Evolutionary conservation across 2,888 invertebrate species (phyloP).

Genomic region (Eupeodes latifasciatus): DNA sequence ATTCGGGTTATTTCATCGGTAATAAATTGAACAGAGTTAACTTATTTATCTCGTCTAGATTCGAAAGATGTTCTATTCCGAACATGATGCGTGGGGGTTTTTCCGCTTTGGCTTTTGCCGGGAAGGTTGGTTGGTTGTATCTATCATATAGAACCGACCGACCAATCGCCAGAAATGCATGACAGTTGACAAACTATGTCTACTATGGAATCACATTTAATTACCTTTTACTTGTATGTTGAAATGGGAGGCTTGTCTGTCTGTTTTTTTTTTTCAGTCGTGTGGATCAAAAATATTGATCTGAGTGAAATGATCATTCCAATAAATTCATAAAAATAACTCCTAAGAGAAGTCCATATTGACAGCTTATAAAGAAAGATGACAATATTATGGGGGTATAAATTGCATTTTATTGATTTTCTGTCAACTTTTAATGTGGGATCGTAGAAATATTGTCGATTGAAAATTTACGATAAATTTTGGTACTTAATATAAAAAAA

Average conservation of each 20-base stretch:
- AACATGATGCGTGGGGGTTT: slow-evolving; percentile 55
- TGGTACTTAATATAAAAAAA: background rate
- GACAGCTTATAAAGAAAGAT: slow-evolving; percentile 21
- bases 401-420: slow-evolving; percentile 48
- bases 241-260: slow-evolving; percentile 32
- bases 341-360: slow-evolving; percentile 14
- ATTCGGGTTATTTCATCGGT: slow-evolving; percentile 62
- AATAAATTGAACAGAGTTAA: slow-evolving; percentile 63
- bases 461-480: slow-evolving; percentile 1
- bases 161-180: background rate
- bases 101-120: slow-evolving; percentile 22
- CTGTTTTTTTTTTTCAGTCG: background rate
- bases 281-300: background rate
- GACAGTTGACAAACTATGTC: slow-evolving; percentile 58
- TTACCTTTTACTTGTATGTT: slow-evolving; percentile 37
- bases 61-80: background rate
- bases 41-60: slow-evolving; percentile 20
- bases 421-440: slow-evolving; percentile 35
- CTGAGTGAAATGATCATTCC: slow-evolving; percentile 24
- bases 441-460: slow-evolving; percentile 9
- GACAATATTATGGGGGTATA: slow-evolving; percentile 27
- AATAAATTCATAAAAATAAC: slow-evolving; percentile 9
- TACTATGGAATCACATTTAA: slow-evolving; percentile 54
- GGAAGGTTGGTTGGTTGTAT: slow-evolving; percentile 3
- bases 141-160: background rate